Evolutionary conservation across 2,113 vertebrate species (phyloP), one percentile per base, ranked within the genome.

Genomic region (Aramus guarauna): DNA sequence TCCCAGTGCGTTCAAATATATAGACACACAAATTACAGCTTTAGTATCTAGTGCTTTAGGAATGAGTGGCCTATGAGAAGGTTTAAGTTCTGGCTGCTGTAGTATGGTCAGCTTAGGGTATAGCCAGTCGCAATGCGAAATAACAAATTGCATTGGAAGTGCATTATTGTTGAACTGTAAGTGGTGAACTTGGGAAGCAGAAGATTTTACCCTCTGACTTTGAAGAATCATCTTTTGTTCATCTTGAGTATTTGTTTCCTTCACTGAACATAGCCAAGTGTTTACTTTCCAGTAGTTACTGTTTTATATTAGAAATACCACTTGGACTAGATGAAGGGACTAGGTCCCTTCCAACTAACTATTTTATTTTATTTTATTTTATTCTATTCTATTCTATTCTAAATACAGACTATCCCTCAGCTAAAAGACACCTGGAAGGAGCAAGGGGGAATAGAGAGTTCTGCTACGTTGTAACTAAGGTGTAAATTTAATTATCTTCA

Each of bases 71-170:
- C 27, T 12, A 6, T 36, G 66, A 36, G 43, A 74, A 86, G 23
- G 16, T 82, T 32, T 47, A 64, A 75, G 23, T 48, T 89, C 45
- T 45, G 39, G 37, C n/a, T 83, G 37, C n/a, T 78, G 41, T 68
- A 22, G 9, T 15, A 4, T 6, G 30, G 29, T 52, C 60, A 34
- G 37, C 1, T 0, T 15, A 11, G 53, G 34, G 12, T 32, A 14
- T 20, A 26, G 32, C 48, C 23, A 60, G 11, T 19, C 2, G 1
- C 19, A 15, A 12, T 17, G 36, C 59, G n/a, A 19, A 77, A 29
- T 17, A 58, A 53, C 3, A 0, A 11, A 15, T 15, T 37, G 15
- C 48, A 19, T 7, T 80, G 62, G 84, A 36, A 68, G 37, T 63
- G 8, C 0, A 1, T 73, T 29, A 5, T 8, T 26, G 19, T 30